Percentiles rank a stretch among this genome's conserved stretches.
phyloP scores from a whole-genome alignment of 2,113 vertebrate genomes.

The Pterocles orientalis region DNA sequence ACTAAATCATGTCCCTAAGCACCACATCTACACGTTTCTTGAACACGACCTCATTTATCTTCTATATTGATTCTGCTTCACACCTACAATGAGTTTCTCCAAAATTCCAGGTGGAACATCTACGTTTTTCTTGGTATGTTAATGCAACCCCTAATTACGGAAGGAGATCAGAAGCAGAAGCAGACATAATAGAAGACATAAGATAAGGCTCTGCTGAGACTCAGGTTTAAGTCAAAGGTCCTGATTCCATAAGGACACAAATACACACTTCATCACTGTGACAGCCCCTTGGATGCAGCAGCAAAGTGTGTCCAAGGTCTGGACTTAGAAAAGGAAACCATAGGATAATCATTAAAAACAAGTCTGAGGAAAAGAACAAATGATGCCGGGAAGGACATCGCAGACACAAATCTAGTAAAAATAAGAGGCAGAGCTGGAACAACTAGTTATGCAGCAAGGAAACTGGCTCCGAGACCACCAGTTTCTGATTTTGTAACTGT shows the following conservation, averaged over 20 bases:
- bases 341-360: background rate
- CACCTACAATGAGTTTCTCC: background rate
- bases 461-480: background rate
- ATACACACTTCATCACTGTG: background rate
- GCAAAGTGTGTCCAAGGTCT: background rate
- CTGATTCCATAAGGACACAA: background rate
- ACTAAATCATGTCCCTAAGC: no score
- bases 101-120: background rate
- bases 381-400: background rate
- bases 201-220: background rate
- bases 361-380: background rate
- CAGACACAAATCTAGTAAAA: background rate
- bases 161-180: background rate
- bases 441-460: background rate
- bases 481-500: slow-evolving; percentile 28
- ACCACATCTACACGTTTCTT: no score
- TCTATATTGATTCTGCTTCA: background rate
- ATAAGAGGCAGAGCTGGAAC: background rate
- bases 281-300: background rate
- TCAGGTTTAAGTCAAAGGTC: background rate
- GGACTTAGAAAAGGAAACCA: background rate
- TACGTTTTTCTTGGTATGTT: background rate
- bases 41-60: background rate
- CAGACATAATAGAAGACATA: background rate
- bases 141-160: background rate